A percentile compares a stretch with the other conserved stretches of the same genome.
phyloP scores from a whole-genome alignment of 2,888 invertebrate genomes.

The Drosophila koepferae region DNA sequence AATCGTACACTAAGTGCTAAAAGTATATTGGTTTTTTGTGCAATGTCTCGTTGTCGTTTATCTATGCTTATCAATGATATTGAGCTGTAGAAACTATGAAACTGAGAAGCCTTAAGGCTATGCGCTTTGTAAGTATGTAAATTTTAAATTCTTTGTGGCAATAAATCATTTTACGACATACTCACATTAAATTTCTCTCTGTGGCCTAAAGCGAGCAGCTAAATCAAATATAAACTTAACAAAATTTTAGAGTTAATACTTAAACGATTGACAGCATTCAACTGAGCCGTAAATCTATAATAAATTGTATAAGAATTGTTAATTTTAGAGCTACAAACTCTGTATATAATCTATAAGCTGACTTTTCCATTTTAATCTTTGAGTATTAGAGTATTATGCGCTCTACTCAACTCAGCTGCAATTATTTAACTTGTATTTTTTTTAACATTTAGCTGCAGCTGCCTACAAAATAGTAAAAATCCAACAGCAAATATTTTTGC shows the following conservation, averaged over 20 bases:
- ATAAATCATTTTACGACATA: not conserved
- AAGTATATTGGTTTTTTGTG: not conserved
- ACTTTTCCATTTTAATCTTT: not conserved
- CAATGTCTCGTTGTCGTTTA: not conserved
- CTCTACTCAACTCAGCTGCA: not conserved
- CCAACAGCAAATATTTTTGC: slow-evolving; percentile 60
- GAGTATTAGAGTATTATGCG: not conserved
- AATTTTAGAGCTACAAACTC: too few species aligned
- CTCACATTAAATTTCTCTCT: too few species aligned
- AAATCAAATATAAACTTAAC: too few species aligned
- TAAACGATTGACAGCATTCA: not conserved
- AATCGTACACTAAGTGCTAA: not conserved
- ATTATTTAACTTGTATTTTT: not conserved
- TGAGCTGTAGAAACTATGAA: too few species aligned
- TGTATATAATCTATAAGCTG: not conserved
- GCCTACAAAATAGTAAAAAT: slow-evolving; percentile 42
- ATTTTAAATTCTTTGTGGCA: not conserved
- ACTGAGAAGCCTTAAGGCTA: too few species aligned
- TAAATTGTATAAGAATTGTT: too few species aligned
- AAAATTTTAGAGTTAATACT: too few species aligned
- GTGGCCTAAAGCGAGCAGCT: too few species aligned
- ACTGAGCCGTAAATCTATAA: not conserved
- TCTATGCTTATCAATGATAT: not conserved
- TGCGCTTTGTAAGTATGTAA: not conserved
- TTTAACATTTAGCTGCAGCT: slow-evolving; percentile 66